Base-by-base conservation (phyloP, 2,113 vertebrate genomes). In the Ranitomeya variabilis region DNA sequence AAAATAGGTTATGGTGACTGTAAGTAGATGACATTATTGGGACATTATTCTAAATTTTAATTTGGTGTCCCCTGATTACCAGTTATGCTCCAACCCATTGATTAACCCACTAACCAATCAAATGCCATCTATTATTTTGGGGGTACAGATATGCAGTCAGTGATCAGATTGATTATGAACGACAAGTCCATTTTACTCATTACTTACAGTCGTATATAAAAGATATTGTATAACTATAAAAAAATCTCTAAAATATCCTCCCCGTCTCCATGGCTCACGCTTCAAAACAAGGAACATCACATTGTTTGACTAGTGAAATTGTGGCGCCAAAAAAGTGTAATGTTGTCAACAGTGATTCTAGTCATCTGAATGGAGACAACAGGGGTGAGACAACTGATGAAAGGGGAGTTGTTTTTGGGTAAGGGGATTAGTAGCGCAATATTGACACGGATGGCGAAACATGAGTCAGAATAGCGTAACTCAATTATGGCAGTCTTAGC, bases 391-490 rank as follows among this genome's bases (percentile, higher is more conserved):
- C 76, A 54, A 45, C 64, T 11, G 77, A 80, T 55, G 54, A 87
- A 79, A 78, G 66, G 37, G 45, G 18, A 80, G 37, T 71, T 67
- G 57, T 59, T 26, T 76, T 74, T 57, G 54, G 80, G 31, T 83
- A 71, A 76, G 54, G 21, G 67, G 57, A 88, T 88, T 83, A 83
- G 64, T 37, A 59, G 59, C 19, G 57, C 19, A 62, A 59, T 71
- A 74, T 88, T 83, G 59, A 71, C 80, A 88, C 37, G 31, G 54
- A 82, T 16, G 54, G 67, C 4, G 69, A 83, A 62, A 88, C 26
- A 71, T 57, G 64, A 81, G 59, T 87, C 57, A 80, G n/a, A 62
- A 57, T 71, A 82, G 62, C 79, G 59, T 74, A 74, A 80, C 62
- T 55, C 21, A 80, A 86, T 62, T 89, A 54, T 86, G 57, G 88